Evolutionary conservation across 2,888 invertebrate species (phyloP), one percentile per base, ranked within the genome.

Genomic region (Tenthredo notha): DNA sequence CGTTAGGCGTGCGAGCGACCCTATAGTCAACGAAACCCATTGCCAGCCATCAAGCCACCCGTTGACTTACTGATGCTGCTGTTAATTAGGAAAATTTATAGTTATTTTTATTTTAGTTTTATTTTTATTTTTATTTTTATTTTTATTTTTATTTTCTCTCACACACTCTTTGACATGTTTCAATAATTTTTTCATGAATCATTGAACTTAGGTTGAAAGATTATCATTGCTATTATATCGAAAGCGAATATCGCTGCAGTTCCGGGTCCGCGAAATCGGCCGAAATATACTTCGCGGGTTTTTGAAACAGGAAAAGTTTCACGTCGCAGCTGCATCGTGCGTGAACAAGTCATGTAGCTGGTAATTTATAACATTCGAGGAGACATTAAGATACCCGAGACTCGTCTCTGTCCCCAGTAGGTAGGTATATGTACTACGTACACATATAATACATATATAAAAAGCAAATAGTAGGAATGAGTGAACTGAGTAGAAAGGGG

Each of bases 311-410:
- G 54, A 54, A n/a, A 54, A 54, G n/a, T 54, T 54, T 54, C n/a
- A 1, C 50, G 50, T 54, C 54, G 50, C 18, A 61, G n/a, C 21
- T 67, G 50, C 18, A 29, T 54, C 15, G 61, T 61, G 80, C 89
- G 89, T 89, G 88, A 89, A 83, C 83, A 47, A 67, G 90, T 89
- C 88, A 88, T 88, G 88, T 88, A 87, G 88, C 90, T 89, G 88
- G 90, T 92, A 92, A 92, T 92, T 92, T 92, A 92, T 92, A 89
- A 91, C 92, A 90, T 91, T 90, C 47, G 86, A 83, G 85, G 80
- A 87, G 86, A 87, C 92, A 91, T 92, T 92, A 92, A 92, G 92
- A 92, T 92, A 92, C 91, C 90, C 89, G 90, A 90, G 88, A 88
- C 85, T 47, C 50, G 67, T 72, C 33, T 40, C 33, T n/a, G 29